phyloP scores from a whole-genome alignment of 2,113 vertebrate genomes.

The Andinoacara biseriatus region DNA sequence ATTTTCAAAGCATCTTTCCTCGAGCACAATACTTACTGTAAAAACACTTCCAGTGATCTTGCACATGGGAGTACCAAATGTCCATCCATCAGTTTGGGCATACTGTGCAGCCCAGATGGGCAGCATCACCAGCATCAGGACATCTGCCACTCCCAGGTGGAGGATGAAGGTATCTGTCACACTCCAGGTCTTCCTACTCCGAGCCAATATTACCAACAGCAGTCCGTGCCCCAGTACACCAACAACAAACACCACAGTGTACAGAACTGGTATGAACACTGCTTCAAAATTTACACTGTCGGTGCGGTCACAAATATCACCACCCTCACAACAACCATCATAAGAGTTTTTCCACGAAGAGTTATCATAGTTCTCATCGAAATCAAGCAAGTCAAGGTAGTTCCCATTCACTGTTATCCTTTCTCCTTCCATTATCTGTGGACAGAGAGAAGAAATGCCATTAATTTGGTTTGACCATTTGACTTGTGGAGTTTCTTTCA shows the following conservation, averaged over 20 bases:
- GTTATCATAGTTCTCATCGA: not conserved
- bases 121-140: conserved; percentile 84
- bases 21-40: conserved; percentile 50
- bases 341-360: not conserved
- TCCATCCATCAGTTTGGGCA: conserved; percentile 67
- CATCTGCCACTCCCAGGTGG: conserved; percentile 84
- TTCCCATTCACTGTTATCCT: too few relatives aligned
- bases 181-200: conserved; percentile 73
- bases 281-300: conserved; percentile 72
- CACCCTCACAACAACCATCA: conserved; percentile 6
- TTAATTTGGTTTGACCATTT: not conserved
- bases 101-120: conserved; percentile 76
- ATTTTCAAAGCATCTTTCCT: not conserved
- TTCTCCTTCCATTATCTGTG: not conserved
- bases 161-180: conserved; percentile 88
- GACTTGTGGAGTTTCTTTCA: not conserved
- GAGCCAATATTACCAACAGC: conserved; percentile 79
- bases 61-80: conserved; percentile 79
- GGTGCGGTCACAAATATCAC: conserved; percentile 55
- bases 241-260: conserved; percentile 79
- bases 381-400: rapidly evolving
- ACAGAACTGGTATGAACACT: conserved; percentile 81
- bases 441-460: not conserved
- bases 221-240: conserved; percentile 85
- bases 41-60: conserved; percentile 75